Base-by-base conservation (phyloP, 2,113 vertebrate species). In the Oceanites oceanicus region DNA sequence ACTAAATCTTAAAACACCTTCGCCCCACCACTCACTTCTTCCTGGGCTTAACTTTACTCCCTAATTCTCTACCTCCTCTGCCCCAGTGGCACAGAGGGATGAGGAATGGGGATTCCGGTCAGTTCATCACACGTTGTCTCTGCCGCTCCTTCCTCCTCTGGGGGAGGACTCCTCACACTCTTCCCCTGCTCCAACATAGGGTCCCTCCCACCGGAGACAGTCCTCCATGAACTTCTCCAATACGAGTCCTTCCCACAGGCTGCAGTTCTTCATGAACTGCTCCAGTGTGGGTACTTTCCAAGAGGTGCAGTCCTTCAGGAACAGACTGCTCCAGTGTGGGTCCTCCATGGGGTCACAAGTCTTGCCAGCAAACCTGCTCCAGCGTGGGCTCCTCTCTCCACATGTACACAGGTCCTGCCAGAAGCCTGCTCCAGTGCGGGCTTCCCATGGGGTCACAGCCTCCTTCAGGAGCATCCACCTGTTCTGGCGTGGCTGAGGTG, bases 21-120 rank as follows among this genome's bases (percentile, higher is more conserved):
- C 20, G 13, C 12, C 21, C 32, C 13, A 59, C 34, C 56, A 21
- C 34, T 59, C 21, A 34, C 34, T 59, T 59, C 13, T 23, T 59
- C 34, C 20, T 2, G 2, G 34, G 56, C 34, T 59, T 14, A 59
- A 10, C 56, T 59, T 59, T 22, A 59, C 56, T n/a, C 56, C 21
- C 2, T 9, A 10, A 15, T n/a, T n/a, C 34, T n/a, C 21, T n/a
- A 15, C 6, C 56, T n/a, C 21, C 21, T 59, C 34, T 30, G 13
- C 8, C 13, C 20, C 5, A 22, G 34, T 1, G 2, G 13, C 32
- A 6, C 44, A 78, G 7, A 2, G 34, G 14, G 4, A 77, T 3
- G 1, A 18, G 38, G 12, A 52, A 62, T 20, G 15, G 34, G 11
- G 3, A 9, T 11, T 50, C 29, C 17, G 8, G 11, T 59, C n/a